Base-by-base conservation (phyloP, 2,797 vertebrate species). In the Streptopelia turtur region DNA sequence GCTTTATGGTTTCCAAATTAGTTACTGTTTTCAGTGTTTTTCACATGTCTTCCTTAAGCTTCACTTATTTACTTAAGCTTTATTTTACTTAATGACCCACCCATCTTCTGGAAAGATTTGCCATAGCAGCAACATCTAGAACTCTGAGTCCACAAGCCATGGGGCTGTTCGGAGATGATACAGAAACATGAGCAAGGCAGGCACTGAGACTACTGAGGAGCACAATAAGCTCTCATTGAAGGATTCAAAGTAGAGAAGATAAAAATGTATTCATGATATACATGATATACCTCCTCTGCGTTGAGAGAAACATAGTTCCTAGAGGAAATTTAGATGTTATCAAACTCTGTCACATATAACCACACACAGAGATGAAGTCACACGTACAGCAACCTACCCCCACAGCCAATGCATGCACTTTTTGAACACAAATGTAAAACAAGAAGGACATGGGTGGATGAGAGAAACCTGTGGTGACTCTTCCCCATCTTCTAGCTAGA, bases 371-470 rank as follows among this genome's bases (percentile, higher is more conserved):
- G 52, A 27, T 8, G 56, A 57, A 72, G 30, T 18, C 63, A 76
- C 22, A 30, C 2, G 2, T 27, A 57, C 10, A 57, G 21, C 37
- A 60, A 45, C 13, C 10, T 25, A 52, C 5, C 3, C 3, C 4
- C 21, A 21, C 5, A 7, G 11, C 3, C 9, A 49, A 41, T 16
- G 13, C 22, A 8, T 23, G n/a, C 0, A 3, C 11, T 72, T 78
- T 56, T 41, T 18, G 5, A 45, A 21, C 21, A 65, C 5, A 60
- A 50, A 33, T 33, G 33, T 63, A 41, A 50, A 77, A 7, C 3
- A 45, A 50, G 35, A 81, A 76, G 28, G 25, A 49, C 59, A 64
- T 65, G 11, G 59, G 35, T 15, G 30, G 23, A 81, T 10, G 64
- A 89, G 31, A 47, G 31, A 70, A 80, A 70, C 23, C 13, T 25